Evolutionary conservation across 2,113 vertebrate genomes (phyloP).

Genomic region (Panthera uncia): DNA sequence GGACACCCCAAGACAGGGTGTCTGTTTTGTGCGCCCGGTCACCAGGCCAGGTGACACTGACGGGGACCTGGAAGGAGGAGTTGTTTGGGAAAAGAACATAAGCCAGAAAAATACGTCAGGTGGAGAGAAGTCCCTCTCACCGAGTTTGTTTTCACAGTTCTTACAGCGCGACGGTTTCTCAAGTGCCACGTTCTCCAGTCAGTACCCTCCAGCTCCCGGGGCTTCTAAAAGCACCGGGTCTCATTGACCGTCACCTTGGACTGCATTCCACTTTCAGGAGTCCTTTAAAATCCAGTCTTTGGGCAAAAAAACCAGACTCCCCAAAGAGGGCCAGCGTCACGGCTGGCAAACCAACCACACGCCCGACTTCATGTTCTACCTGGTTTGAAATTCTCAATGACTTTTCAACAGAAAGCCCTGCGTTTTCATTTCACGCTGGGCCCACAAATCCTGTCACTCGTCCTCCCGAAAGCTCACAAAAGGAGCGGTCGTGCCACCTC

Average conservation of each 20-base stretch:
- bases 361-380: not conserved
- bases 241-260: not conserved
- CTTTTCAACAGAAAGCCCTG: not conserved
- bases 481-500: too few relatives aligned
- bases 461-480: not conserved
- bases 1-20: too few relatives aligned
- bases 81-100: not conserved
- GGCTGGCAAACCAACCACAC: too few relatives aligned
- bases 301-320: not conserved
- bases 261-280: not conserved
- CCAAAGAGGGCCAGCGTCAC: not conserved
- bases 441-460: not conserved
- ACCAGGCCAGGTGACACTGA: not conserved
- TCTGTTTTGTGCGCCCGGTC: too few relatives aligned
- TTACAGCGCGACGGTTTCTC: not conserved
- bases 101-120: not conserved
- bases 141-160: not conserved
- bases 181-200: not conserved
- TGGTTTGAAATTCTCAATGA: not conserved
- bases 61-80: not conserved
- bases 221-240: not conserved
- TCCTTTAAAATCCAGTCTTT: not conserved
- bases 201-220: not conserved
- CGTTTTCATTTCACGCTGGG: not conserved
- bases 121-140: not conserved